Conservation (phyloP, 2,888 invertebrate species). For the Clistopyga incitator region DNA sequence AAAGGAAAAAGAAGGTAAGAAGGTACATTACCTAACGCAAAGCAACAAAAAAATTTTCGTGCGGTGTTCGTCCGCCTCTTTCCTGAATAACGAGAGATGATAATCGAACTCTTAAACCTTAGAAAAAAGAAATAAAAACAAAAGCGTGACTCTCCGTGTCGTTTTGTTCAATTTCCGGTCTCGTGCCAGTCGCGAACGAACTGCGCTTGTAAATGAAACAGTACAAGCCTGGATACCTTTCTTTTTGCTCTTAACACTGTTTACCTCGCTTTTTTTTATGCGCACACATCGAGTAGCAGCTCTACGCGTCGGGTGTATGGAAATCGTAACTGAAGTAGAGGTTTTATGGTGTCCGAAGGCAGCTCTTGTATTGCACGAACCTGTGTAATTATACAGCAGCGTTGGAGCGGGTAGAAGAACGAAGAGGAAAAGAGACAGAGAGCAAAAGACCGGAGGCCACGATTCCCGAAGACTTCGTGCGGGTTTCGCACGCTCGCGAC, state of each 20-base stretch:
- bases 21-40: neutral
- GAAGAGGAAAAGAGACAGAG: neutral
- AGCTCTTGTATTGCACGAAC: neutral
- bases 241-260: neutral
- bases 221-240: neutral
- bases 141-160: neutral
- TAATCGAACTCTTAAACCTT: neutral
- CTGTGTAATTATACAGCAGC: no score
- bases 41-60: neutral
- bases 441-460: neutral
- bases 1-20: no score
- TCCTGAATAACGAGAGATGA: neutral
- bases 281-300: neutral
- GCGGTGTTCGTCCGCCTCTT: neutral
- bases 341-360: neutral
- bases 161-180: constrained; percentile 34
- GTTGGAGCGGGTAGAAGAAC: neutral
- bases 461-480: constrained; percentile 59
- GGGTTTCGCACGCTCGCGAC: constrained; percentile 62
- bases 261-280: no score
- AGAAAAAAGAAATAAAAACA: neutral
- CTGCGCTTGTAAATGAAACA: constrained; percentile 9
- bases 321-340: neutral
- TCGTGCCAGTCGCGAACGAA: constrained; percentile 22
- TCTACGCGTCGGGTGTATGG: neutral